phyloP scores from a whole-genome alignment of 2,888 invertebrate genomes.

The Chromoteleia sp. region DNA sequence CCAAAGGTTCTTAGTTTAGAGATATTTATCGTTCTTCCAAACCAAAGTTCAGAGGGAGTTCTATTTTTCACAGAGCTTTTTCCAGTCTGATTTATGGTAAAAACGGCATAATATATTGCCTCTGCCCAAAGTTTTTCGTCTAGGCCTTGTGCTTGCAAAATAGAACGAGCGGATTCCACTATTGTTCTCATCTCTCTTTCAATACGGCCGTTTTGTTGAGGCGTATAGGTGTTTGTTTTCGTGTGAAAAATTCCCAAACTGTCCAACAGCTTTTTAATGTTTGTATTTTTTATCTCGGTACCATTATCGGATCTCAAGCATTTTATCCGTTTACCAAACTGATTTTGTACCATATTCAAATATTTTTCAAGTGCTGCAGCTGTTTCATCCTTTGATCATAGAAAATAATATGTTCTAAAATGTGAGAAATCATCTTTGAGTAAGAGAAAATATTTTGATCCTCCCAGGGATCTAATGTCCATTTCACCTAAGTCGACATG shows the following conservation, averaged over 20 bases:
- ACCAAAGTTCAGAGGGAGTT: no score
- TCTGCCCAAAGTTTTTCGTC: constrained; percentile 19
- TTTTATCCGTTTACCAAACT: background rate
- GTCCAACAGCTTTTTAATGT: background rate
- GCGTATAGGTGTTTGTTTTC: background rate
- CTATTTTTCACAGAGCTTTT: background rate
- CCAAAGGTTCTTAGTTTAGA: no score
- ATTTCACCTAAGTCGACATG: constrained; percentile 9
- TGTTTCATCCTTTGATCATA: background rate
- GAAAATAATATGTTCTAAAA: background rate
- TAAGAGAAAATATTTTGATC: constrained; percentile 4
- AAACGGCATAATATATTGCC: background rate
- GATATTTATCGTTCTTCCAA: no score
- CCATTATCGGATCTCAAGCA: background rate
- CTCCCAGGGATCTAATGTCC: background rate
- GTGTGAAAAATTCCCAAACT: background rate
- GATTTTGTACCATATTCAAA: background rate
- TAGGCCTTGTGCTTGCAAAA: background rate
- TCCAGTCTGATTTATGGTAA: background rate
- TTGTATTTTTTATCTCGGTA: background rate
- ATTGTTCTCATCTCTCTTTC: background rate
- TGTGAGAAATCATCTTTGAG: constrained; percentile 13
- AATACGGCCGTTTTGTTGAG: background rate
- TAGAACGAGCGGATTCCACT: constrained; percentile 15
- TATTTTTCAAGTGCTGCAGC: background rate